phyloP scores from a whole-genome alignment of 37 sponge, comb jelly and placozoan genomes.

The Cliona cf. orientalis region DNA sequence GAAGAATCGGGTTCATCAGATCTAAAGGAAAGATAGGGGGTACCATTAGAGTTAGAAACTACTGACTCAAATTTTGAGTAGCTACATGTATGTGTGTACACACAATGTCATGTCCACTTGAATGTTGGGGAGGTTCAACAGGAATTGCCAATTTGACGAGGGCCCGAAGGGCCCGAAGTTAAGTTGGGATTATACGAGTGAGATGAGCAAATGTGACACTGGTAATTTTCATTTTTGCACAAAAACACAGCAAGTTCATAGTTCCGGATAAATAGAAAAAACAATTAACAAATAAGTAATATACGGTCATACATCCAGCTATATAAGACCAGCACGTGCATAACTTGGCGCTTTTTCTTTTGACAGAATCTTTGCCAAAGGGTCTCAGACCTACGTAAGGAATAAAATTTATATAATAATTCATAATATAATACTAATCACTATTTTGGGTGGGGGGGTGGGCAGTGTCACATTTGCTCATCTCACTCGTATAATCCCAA shows the following conservation, averaged over 20 bases:
- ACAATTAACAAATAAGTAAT: neutral
- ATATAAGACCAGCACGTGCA: neutral
- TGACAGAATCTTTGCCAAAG: neutral
- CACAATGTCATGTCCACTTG: too few species aligned
- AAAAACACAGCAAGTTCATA: neutral
- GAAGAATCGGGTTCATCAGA: too few species aligned
- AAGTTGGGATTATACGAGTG: too few species aligned
- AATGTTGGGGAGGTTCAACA: too few species aligned
- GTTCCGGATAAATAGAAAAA: neutral
- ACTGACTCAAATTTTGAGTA: too few species aligned
- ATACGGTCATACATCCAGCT: neutral
- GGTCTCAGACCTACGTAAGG: too few species aligned
- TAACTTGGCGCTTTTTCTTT: neutral
- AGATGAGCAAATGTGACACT: slow-evolving; percentile 1
- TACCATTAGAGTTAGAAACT: too few species aligned
- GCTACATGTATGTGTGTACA: too few species aligned
- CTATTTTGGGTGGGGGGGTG: neutral
- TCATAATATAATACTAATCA: neutral
- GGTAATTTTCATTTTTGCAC: neutral
- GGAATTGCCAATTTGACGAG: slow-evolving; percentile 1
- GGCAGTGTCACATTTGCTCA: too few species aligned
- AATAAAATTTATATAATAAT: neutral
- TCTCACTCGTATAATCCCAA: too few species aligned
- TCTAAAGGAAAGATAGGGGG: too few species aligned
- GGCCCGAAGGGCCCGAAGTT: slow-evolving; percentile 3